A percentile compares a stretch with the other conserved stretches of the same genome.
Conservation (phyloP, 2,113 vertebrate genomes). For the Gnathonemus longibarbis region DNA sequence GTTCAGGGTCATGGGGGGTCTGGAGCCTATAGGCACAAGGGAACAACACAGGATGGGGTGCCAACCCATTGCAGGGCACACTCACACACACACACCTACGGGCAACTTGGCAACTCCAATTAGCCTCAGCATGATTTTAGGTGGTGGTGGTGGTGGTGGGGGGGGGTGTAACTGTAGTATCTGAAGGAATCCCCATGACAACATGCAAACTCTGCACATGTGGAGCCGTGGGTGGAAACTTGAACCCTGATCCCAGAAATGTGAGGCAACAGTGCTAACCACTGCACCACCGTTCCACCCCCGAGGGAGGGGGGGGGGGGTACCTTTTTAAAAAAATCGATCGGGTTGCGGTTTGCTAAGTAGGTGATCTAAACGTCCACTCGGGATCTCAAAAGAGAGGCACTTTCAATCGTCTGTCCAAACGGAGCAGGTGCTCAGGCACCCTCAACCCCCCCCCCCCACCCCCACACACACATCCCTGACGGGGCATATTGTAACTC, state of each 20-base stretch:
- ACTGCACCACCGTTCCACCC: neutral
- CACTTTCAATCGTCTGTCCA: neutral
- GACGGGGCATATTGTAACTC: neutral
- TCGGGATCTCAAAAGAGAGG: neutral
- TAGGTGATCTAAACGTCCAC: neutral
- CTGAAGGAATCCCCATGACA: neutral
- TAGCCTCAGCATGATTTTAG: too few relatives aligned
- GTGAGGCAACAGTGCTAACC: neutral
- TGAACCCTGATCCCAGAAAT: neutral
- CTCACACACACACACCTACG: neutral
- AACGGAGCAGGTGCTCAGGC: neutral
- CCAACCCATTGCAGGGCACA: neutral
- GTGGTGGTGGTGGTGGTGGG: too few relatives aligned
- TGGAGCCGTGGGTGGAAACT: neutral
- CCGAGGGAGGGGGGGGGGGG: neutral
- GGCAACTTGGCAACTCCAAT: too few relatives aligned
- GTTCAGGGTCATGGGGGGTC: too few relatives aligned
- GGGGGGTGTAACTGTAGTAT: too few relatives aligned
- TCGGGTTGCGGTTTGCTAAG: neutral
- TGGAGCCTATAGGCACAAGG: neutral
- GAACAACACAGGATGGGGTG: neutral
- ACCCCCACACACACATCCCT: too few relatives aligned
- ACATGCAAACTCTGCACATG: neutral
- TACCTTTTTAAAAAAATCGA: neutral
- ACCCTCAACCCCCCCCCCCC: too few relatives aligned